phyloP scores from a whole-genome alignment of 2,797 vertebrate genomes.

The Petrocephalus schoutedeni region DNA sequence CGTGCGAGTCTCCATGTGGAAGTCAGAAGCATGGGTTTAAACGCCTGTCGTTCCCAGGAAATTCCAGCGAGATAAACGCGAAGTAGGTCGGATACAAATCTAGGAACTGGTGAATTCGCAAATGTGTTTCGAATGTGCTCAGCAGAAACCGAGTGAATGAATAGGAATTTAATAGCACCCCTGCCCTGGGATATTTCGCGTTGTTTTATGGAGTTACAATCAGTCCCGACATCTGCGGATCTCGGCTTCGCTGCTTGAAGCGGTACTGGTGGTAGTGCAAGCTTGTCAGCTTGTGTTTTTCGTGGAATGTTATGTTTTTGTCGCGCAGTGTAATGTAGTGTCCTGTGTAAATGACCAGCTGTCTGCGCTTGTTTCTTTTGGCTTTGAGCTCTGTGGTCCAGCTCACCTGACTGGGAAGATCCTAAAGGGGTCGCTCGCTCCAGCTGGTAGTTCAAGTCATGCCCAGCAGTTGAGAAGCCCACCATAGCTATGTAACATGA shows the following conservation, averaged over 20 bases:
- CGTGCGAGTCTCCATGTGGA: not conserved
- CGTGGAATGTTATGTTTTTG: not conserved
- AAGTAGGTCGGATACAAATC: not conserved
- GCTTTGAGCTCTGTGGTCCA: not conserved
- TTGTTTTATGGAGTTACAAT: not conserved
- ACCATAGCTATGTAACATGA: not conserved
- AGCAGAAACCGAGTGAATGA: not conserved
- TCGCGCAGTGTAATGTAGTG: not conserved
- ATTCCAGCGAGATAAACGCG: not conserved
- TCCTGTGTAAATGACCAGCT: not conserved
- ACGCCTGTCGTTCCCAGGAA: not conserved
- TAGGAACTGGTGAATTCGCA: not conserved
- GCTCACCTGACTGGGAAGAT: not conserved
- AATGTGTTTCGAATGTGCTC: not conserved
- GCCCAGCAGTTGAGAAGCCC: not conserved
- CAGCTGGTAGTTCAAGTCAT: not conserved
- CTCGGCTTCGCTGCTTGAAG: not conserved
- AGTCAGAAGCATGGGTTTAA: not conserved
- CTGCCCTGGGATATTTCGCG: not conserved
- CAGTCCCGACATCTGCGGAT: not conserved
- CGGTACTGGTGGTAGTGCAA: not conserved
- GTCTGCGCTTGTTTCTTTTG: not conserved
- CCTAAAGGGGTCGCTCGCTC: not conserved
- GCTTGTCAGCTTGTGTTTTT: not conserved
- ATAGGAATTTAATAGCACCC: not conserved